A percentile compares a stretch with the other conserved stretches of the same genome.
Conservation (phyloP, 1,140 invertebrate species). For the Cyclina sinensis region DNA sequence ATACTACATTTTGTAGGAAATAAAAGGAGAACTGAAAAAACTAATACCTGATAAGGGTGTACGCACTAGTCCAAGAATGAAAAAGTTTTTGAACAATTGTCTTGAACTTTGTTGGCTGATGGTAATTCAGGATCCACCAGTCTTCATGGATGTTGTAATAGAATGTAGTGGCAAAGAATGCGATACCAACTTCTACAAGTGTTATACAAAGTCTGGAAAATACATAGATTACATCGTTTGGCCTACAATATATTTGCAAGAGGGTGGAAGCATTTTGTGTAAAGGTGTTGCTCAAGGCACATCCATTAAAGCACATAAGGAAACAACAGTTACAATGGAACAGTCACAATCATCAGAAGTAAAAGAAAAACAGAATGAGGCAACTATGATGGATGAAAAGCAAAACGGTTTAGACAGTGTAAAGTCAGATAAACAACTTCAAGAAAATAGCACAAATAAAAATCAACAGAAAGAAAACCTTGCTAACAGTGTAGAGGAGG, state of each 20-base stretch:
- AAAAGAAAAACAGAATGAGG: too few relatives aligned
- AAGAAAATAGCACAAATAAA: too few relatives aligned
- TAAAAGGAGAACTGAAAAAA: background rate
- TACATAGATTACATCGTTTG: background rate
- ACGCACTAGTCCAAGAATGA: background rate
- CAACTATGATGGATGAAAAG: too few relatives aligned
- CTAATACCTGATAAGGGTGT: background rate
- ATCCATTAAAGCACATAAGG: too few relatives aligned
- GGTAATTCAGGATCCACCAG: conserved; percentile 15
- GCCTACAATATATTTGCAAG: background rate
- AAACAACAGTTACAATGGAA: too few relatives aligned
- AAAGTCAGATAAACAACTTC: too few relatives aligned
- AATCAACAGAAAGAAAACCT: too few relatives aligned
- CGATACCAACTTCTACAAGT: background rate
- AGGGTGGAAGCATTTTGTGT: background rate
- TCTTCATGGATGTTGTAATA: background rate
- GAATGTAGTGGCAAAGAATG: background rate
- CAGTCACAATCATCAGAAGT: too few relatives aligned
- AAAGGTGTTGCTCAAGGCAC: background rate
- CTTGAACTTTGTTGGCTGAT: conserved; percentile 26
- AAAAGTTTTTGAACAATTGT: background rate
- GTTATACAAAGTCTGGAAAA: background rate
- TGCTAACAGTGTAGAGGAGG: too few relatives aligned
- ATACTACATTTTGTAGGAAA: background rate
- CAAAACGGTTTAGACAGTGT: too few relatives aligned